phyloP scores from a whole-genome alignment of 2,797 vertebrate species.

The Anas acuta region DNA sequence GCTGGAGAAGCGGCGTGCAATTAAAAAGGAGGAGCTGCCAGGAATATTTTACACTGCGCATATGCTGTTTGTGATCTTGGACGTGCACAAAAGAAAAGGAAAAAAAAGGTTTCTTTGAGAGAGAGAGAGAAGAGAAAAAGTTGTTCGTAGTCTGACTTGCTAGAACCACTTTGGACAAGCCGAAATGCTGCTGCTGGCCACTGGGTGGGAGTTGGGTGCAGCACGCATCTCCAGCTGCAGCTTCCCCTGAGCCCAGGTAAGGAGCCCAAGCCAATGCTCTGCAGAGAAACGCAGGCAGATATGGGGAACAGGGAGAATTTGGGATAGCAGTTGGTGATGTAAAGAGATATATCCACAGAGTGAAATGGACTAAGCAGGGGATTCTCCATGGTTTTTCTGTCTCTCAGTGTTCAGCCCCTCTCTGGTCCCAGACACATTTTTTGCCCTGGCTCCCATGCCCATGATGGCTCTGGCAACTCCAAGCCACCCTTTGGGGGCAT shows the following conservation, averaged over 20 bases:
- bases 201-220: neutral
- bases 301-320: neutral
- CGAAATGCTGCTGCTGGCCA: neutral
- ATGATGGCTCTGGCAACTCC: neutral
- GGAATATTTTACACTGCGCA: conserved; percentile 76
- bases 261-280: neutral
- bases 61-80: conserved; percentile 64
- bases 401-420: neutral
- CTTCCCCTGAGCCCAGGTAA: neutral
- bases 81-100: neutral
- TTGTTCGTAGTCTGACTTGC: neutral
- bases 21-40: conserved; percentile 77
- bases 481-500: neutral
- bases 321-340: neutral
- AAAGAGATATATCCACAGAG: neutral
- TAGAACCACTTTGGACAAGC: neutral
- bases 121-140: neutral
- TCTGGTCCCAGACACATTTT: neutral
- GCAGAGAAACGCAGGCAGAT: neutral
- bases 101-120: neutral
- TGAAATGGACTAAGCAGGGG: neutral
- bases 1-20: conserved; percentile 77
- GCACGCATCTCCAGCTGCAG: neutral
- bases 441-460: neutral
- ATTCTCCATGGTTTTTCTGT: neutral